Base-by-base conservation (phyloP, 2,797 vertebrate species). In the Micropoecilia bifurca region DNA sequence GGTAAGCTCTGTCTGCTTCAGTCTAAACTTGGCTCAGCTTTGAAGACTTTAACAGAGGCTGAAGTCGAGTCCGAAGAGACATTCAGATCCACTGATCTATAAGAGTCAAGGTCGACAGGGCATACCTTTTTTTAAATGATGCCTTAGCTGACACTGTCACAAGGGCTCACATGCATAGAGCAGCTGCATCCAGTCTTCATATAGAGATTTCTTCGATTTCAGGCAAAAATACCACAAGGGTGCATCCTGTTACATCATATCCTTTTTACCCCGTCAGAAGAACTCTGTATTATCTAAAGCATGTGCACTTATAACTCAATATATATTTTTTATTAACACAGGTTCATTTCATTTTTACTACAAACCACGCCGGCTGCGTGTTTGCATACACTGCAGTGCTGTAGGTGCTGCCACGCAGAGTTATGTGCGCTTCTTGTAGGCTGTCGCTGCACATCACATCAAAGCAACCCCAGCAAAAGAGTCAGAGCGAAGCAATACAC, bases 371-470 rank as follows among this genome's bases (percentile, higher is more conserved):
- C 0, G 45, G 25, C 61, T 73, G 53, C 77, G 66, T 74, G 71
- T 76, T 57, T 85, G 41, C 25, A 68, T 76, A 79, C 20, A 75
- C 82, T 74, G 41, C 61, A 63, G 48, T 55, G 82, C 89, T 86
- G 71, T 80, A 88, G 80, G 83, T 86, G 73, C 81, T 91, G 81
- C 89, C 87, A 78, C 66, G 82, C 53, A 28, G 75, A 73, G 50
- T 79, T 83, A 79, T 83, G 82, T 77, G 73, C 84, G 77, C 76
- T 78, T 76, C 72, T 47, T 80, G 77, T 63, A 74, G 53, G 47
- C 84, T 90, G 92, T 90, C 85, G 6, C 55, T 77, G 66, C 77
- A 75, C 76, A 91, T 93, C 81, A 81, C 77, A 83, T 94, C 91
- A 87, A 46, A 63, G 74, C 16, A 59, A 75, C 89, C 79, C 80